Base-by-base conservation (phyloP, 2,888 invertebrate genomes). In the Agrochola litura region DNA sequence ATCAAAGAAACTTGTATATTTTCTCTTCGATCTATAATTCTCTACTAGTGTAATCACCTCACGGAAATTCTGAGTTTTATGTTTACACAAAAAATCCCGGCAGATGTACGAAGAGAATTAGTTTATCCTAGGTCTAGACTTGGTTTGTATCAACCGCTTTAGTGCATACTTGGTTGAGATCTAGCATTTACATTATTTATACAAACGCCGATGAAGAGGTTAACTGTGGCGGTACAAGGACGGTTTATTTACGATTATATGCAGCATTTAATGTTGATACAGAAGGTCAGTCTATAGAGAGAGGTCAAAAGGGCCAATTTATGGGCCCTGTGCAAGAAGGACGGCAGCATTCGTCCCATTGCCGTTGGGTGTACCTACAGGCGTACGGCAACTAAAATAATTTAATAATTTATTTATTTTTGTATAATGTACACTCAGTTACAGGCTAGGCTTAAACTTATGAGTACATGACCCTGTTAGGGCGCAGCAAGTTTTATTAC, bases 241-340 rank as follows among this genome's bases (percentile, higher is more conserved):
- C 78, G 71, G 43, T 41, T 69, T 61, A 77, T 77, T 77, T 71
- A 64, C 66, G 46, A 77, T 70, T 64, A 43, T 54, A 54, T 54
- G 19, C 56, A 10, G 30, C 54, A 54, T n/a, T n/a, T 41, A n/a
- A 22, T 54, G 22, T 61, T n/a, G 1, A 30, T n/a, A 2, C 46
- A 65, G 65, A 75, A 72, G 71, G 37, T 5, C 25, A 52, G 25
- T 25, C n/a, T 14, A 14, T 19, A 16, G 0, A 65, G 4, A 52
- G 19, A 22, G 25, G n/a, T 37, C 37, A 37, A 37, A 37, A 37
- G 1, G 37, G 37, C 37, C 37, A 37, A 37, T 37, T 37, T 37
- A 37, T 37, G 37, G 37, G 4, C 37, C 37, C 37, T 37, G 37
- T 4, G 37, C 37, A 37, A 37, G 37, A 37, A 37, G 37, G 37